phyloP scores from a whole-genome alignment of 1,140 invertebrate genomes.

The Drosophila jambulina region DNA sequence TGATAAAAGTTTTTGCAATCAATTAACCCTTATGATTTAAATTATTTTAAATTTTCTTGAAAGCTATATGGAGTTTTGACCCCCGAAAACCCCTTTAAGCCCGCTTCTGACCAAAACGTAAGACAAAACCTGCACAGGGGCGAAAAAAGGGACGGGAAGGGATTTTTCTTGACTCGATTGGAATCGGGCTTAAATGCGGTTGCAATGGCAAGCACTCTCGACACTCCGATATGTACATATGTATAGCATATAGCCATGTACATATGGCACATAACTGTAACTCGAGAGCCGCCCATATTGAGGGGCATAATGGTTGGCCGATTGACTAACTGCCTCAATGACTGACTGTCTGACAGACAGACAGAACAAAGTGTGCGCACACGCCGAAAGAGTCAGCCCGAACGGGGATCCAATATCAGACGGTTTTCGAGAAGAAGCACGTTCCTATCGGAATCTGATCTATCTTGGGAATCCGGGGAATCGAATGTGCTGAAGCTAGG shows the following conservation, averaged over 20 bases:
- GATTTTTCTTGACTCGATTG: conserved; percentile 7
- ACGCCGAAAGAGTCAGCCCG: conserved; percentile 20
- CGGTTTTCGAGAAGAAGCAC: conserved; percentile 24
- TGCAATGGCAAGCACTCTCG: conserved; percentile 24
- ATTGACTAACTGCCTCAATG: conserved; percentile 56
- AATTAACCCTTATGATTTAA: too few species aligned
- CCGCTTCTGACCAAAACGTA: conserved; percentile 16
- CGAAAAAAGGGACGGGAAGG: conserved; percentile 7
- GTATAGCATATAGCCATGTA: not conserved
- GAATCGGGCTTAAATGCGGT: conserved; percentile 44
- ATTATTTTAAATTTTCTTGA: not conserved
- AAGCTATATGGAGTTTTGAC: not conserved
- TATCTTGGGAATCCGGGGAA: conserved; percentile 13
- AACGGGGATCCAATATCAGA: conserved; percentile 29
- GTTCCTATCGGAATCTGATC: conserved; percentile 24
- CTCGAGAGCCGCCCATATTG: conserved; percentile 46
- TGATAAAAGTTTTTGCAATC: too few species aligned
- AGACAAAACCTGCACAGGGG: conserved; percentile 45
- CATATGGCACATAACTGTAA: conserved; percentile 59
- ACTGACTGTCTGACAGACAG: conserved; percentile 18
- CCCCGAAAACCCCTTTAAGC: not conserved
- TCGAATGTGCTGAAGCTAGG: conserved; percentile 15
- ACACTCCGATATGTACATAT: conserved; percentile 7
- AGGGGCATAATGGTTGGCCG: conserved; percentile 21
- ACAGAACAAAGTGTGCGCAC: conserved; percentile 31